Conservation (phyloP, 1,140 invertebrate species). For the Aphelenchoides besseyi region DNA sequence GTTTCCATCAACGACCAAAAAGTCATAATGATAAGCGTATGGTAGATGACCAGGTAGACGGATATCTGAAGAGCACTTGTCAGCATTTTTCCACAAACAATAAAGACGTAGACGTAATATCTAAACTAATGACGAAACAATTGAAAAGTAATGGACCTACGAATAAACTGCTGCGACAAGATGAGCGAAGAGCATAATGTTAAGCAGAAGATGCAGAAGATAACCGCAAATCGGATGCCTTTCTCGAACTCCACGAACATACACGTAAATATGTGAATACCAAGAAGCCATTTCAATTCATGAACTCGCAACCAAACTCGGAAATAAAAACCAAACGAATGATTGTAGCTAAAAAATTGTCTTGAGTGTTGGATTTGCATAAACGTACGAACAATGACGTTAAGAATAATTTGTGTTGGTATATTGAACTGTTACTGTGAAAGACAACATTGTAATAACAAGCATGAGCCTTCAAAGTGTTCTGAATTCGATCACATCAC, state of each 20-base stretch:
- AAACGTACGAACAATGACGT: too few species aligned
- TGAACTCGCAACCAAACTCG: too few species aligned
- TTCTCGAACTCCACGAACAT: slow-evolving; percentile 38
- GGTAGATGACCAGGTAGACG: slow-evolving; percentile 34
- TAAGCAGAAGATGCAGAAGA: slow-evolving; percentile 37
- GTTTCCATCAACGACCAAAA: slow-evolving; percentile 44
- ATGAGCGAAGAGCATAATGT: slow-evolving; percentile 37
- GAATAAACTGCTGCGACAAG: slow-evolving; percentile 25
- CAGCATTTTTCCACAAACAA: slow-evolving; percentile 26
- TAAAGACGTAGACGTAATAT: slow-evolving; percentile 39
- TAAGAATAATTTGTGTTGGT: too few species aligned
- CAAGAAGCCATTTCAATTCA: neutral
- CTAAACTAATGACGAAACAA: slow-evolving; percentile 34
- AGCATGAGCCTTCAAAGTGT: too few species aligned
- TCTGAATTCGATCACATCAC: too few species aligned
- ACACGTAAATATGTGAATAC: slow-evolving; percentile 34
- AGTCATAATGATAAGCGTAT: slow-evolving; percentile 31
- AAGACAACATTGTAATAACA: too few species aligned
- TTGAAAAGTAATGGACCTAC: slow-evolving; percentile 23
- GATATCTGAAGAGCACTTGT: slow-evolving; percentile 26
- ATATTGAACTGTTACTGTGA: too few species aligned
- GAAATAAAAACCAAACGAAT: too few species aligned
- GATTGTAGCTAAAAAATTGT: too few species aligned
- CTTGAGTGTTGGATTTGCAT: too few species aligned
- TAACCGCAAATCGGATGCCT: slow-evolving; percentile 29